Evolutionary conservation across 2,888 invertebrate genomes (phyloP), one percentile per base, ranked within the genome.

Genomic region (Cerastis leucographa): DNA sequence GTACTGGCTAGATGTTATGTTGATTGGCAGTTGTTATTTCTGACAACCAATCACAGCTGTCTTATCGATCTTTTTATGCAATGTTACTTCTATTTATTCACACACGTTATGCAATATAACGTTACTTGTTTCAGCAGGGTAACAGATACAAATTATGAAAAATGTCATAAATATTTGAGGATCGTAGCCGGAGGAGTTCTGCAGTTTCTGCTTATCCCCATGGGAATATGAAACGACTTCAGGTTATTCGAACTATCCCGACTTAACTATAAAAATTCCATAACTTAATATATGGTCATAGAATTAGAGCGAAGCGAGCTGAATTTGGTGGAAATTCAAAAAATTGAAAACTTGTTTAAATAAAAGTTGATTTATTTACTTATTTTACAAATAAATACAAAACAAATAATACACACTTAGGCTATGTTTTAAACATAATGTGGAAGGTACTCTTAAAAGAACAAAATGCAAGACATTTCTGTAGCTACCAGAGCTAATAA

Each of bases 321-420:
- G n/a, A n/a, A 11, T 22, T 42, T n/a, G 5, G 19, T 4, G 22
- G 6, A 70, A 65, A 49, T n/a, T 29, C 1, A 71, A 83, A 79
- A 62, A 51, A 0, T 8, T 14, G 2, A 8, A 29, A 14, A 51
- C 0, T 74, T 65, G 25, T 64, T 83, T 76, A 59, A 74, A 74
- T 79, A 69, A 75, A 86, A 61, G 73, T 74, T 83, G 76, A 84
- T 90, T 88, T 90, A 90, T 88, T 90, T 76, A 89, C 83, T 87
- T 86, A 86, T 76, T 51, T 68, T 85, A 89, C 84, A 87, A 85
- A 87, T 86, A 88, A 87, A 88, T 85, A 88, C 78, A 87, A 85
- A 85, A 56, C 59, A 59, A 77, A 81, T 79, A 78, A 79, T 78
- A 78, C 44, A 78, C 51, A 49, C 71, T 78, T 62, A 70, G 14